Conservation (phyloP, 2,113 vertebrate genomes). For the Rostratula benghalensis region DNA sequence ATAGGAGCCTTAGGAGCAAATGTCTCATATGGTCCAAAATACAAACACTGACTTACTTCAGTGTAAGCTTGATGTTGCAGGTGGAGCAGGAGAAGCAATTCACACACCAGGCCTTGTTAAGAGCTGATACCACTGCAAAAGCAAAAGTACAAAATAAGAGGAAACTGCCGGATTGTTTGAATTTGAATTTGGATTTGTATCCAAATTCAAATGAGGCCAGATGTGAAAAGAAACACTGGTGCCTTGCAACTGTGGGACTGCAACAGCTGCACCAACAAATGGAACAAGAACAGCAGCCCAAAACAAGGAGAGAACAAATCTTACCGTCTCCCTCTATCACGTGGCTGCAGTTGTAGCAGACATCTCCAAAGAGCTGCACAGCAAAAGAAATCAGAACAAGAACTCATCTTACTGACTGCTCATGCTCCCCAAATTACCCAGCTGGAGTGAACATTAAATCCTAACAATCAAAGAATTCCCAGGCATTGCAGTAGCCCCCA, state of each 20-base stretch:
- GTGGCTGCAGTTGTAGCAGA: conserved; percentile 94
- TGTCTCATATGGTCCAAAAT: background rate
- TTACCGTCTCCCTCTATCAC: conserved; percentile 97
- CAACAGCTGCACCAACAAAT: conserved; percentile 56
- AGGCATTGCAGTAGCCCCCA: background rate
- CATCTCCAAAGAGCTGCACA: conserved; percentile 91
- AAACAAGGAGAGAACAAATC: conserved; percentile 29
- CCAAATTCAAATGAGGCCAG: conserved; percentile 46
- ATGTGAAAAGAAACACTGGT: conserved; percentile 39
- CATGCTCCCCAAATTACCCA: background rate
- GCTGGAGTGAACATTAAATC: conserved; percentile 34
- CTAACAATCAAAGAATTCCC: conserved; percentile 19
- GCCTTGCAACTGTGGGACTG: conserved; percentile 27
- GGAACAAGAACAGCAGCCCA: background rate
- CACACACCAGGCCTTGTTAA: conserved; percentile 98
- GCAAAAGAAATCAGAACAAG: conserved; percentile 3
- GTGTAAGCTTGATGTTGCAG: conserved; percentile 92
- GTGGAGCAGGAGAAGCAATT: conserved; percentile 93
- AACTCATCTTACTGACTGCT: background rate
- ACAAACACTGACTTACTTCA: conserved; percentile 84
- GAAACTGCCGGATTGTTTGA: background rate
- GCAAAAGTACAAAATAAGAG: conserved; percentile 21
- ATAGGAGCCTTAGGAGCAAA: background rate
- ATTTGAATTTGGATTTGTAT: background rate
- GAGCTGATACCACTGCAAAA: conserved; percentile 89